Conservation (phyloP, 2,113 vertebrate genomes). For the Empidonax traillii region DNA sequence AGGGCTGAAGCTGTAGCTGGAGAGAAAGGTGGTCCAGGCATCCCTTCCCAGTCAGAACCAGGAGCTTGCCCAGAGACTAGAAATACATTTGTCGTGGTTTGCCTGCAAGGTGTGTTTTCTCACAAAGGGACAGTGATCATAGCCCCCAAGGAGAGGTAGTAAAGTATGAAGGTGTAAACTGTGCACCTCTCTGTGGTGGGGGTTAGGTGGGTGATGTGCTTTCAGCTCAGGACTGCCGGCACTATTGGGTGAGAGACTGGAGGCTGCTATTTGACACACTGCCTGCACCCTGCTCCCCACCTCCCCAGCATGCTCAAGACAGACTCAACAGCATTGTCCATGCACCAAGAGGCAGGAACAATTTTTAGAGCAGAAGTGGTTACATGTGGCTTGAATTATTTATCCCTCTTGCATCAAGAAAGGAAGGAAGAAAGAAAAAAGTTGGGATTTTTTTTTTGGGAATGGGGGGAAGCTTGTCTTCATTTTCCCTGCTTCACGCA, state of each 20-base stretch:
- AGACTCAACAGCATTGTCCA: constrained; percentile 1
- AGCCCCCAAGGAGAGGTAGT: not conserved
- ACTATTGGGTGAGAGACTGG: not conserved
- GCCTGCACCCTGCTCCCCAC: not conserved
- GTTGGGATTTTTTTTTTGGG: not conserved
- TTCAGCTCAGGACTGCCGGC: not conserved
- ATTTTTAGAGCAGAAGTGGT: constrained; percentile 75
- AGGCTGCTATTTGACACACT: not conserved
- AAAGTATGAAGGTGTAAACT: not conserved
- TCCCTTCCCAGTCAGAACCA: not conserved
- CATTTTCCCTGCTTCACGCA: not conserved
- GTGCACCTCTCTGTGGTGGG: not conserved
- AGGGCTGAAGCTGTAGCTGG: not conserved
- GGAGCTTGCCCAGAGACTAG: not conserved
- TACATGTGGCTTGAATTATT: constrained; percentile 80
- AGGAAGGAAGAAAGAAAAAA: not conserved
- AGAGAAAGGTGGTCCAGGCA: not conserved
- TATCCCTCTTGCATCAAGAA: constrained; percentile 66
- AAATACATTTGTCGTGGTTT: not conserved
- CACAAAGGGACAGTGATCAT: not conserved
- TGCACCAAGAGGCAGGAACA: constrained; percentile 64
- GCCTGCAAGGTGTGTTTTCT: not conserved
- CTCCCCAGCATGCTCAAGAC: not conserved
- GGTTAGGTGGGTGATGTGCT: not conserved
- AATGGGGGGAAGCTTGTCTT: not conserved